phyloP scores from a whole-genome alignment of 64 coral and sea anemone species.

The Hydrozoanthus tunicans region DNA sequence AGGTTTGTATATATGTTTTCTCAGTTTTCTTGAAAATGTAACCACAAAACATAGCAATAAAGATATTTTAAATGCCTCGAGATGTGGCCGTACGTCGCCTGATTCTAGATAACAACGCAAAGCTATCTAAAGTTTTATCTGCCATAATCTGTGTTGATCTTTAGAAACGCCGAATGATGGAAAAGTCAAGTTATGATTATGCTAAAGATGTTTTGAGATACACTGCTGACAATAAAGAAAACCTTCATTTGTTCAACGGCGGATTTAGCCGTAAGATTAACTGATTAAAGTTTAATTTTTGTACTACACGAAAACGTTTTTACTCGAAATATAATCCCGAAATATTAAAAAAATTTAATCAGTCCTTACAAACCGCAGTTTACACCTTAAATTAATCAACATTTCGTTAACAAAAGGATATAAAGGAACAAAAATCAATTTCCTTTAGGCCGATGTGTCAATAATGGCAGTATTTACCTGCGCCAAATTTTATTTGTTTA shows the following conservation, averaged over 20 bases:
- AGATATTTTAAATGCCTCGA: slow-evolving; percentile 22
- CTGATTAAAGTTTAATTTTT: slow-evolving; percentile 51
- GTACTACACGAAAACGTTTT: neutral
- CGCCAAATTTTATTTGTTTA: slow-evolving; percentile 36
- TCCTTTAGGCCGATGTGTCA: slow-evolving; percentile 13
- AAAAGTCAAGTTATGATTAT: slow-evolving; percentile 2
- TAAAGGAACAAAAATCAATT: slow-evolving; percentile 41
- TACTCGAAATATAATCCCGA: neutral
- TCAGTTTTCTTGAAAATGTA: neutral
- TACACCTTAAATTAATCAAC: neutral
- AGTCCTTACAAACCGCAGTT: neutral
- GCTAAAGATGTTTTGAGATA: neutral
- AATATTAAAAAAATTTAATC: neutral
- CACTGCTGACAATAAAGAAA: neutral
- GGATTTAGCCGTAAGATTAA: slow-evolving; percentile 5
- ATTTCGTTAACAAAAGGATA: slow-evolving; percentile 48
- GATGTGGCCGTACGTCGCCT: neutral
- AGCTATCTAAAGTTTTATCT: neutral
- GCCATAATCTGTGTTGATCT: neutral
- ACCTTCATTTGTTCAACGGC: neutral
- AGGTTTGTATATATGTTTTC: neutral
- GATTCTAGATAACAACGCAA: neutral
- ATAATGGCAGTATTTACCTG: neutral
- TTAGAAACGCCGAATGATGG: neutral
- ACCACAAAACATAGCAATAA: neutral